Base-by-base conservation (phyloP, 1,140 invertebrate species). In the Conopomorpha cramerella region DNA sequence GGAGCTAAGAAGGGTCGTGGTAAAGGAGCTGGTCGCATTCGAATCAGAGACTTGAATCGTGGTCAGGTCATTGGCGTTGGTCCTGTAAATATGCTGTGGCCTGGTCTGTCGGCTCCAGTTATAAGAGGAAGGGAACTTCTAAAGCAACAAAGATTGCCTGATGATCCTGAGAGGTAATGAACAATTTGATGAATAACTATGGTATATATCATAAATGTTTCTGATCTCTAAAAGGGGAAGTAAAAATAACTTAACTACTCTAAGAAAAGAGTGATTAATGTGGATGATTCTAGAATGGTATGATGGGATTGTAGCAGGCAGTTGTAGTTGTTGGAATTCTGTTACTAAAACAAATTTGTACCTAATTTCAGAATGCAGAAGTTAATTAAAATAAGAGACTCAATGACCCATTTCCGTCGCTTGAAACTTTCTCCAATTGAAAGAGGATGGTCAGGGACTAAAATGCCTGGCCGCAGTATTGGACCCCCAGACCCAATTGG, bases 1-100 rank as follows among this genome's bases (percentile, higher is more conserved):
- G 96, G 97, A 41, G 88, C 82, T 51, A 95, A 95, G 63, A 86
- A 95, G 79, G 97, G 97, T 39, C 85, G 97, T 80, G 94, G 86
- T n/a, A 94, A 85, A 77, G 88, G 88, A 34, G 72, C 83, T 16
- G 86, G 88, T 8, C 85, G 82, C 41, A 89, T 84, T 55, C 73
- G 83, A 11, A 81, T 83, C 8, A 90, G 90, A 60, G 86, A 98
- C 81, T 82, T 99, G 16, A 97, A 98, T 63, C 84, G 74, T 49
- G 96, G 95, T 0, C 95, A 99, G 79, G 54, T 86, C 1, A 89
- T 99, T 58, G 96, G 96, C 30, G 61, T 86, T 8, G 94, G 94
- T 70, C 90, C 87, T 68, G 78, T 85, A 28, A 91, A 90, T 53
- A 90, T 96, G 50, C 16, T 93, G 35, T 98, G 92, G 90, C 96